Evolutionary conservation across 2,113 vertebrate species (phyloP), one percentile per base, ranked within the genome.

Genomic region (Hydropotes inermis): DNA sequence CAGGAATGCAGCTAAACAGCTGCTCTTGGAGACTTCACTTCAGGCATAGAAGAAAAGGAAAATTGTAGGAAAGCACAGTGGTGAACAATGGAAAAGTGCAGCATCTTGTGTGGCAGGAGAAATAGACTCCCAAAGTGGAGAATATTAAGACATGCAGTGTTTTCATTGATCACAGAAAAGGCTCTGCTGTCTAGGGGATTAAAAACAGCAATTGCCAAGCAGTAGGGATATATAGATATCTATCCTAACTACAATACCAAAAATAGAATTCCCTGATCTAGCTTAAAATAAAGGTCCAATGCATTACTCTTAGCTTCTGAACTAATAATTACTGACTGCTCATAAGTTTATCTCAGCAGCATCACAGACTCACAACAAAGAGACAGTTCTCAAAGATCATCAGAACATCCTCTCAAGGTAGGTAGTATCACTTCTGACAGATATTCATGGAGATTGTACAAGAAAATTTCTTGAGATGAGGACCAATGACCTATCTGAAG

Each of bases 101-200:
- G 36, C 43, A n/a, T 7, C 74, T 43, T 60, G 39, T 83, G 39
- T 84, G 25, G 36, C 76, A 93, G n/a, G 13, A 93, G 39, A 25
- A 93, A 58, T n/a, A 89, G 28, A 81, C 88, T 52, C 28, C 86
- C 6, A 60, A 7, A 47, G 5, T n/a, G 27, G 58, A 89, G 61
- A 97, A 88, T 92, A 87, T 54, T 36, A 93, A 93, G 45, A 70
- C 23, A 64, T 2, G 1, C 85, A 47, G 13, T 47, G 79, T 91
- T 93, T 82, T 98, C 6, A 36, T 33, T 94, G 30, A 74, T 58
- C 27, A 97, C 82, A 79, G 30, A 81, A 85, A 97, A 87, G 8
- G 9, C 8, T 54, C 14, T 91, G 47, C 16, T 64, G 23, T 86
- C 54, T 79, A 74, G 45, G 88, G 90, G 36, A 84, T 90, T 74